A percentile compares a stretch with the other conserved stretches of the same genome.
phyloP scores from a whole-genome alignment of 2,888 invertebrate genomes.

The Ischnura elegans region DNA sequence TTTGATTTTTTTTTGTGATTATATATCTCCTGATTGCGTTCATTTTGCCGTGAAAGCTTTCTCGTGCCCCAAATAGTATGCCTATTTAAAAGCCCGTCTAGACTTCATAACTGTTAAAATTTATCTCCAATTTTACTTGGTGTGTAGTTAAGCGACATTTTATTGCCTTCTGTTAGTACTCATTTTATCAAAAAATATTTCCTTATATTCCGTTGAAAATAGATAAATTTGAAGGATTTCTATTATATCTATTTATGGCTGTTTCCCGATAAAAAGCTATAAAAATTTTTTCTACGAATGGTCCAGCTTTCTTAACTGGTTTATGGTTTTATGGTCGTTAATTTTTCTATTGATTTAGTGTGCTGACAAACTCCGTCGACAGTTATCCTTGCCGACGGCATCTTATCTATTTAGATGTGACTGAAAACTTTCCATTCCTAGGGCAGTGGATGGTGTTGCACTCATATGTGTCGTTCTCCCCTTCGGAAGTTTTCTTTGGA shows the following conservation, averaged over 20 bases:
- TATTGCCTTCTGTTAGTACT: background rate
- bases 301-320: background rate
- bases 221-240: background rate
- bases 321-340: background rate
- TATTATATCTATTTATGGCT: background rate
- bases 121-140: background rate
- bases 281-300: background rate
- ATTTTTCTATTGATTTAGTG: background rate
- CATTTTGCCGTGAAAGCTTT: too few species aligned
- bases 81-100: too few species aligned
- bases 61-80: too few species aligned
- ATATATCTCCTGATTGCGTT: too few species aligned
- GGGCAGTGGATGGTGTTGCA: background rate
- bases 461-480: too few species aligned
- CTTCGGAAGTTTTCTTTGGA: too few species aligned
- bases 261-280: background rate
- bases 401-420: background rate
- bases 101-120: background rate
- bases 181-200: background rate
- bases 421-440: background rate
- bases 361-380: background rate
- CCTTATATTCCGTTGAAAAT: background rate
- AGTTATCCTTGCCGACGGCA: background rate
- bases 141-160: background rate
- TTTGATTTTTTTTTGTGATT: too few species aligned